These are phyloP conservation scores for Drosophila sp. DNA, from an alignment of 1,140 invertebrate species.

Conservation along the genomic window DNA sequence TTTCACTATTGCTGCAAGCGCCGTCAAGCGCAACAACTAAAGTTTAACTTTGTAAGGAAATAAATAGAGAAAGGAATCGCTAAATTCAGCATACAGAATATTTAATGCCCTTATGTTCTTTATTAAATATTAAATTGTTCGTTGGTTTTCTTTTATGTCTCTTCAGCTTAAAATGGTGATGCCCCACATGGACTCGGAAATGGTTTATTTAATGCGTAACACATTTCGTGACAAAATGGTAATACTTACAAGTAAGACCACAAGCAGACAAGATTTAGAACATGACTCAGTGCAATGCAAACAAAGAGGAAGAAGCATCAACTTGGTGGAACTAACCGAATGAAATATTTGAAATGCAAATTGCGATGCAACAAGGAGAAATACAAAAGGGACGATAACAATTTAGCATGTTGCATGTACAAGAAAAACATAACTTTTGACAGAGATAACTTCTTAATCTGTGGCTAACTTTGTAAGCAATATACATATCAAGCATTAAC, in stretches of 20 bases:
- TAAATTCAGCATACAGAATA: neutral
- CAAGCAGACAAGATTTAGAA: constrained; percentile 4
- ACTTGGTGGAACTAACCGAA: neutral
- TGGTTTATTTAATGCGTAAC: neutral
- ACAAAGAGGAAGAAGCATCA: constrained; percentile 16
- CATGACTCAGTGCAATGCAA: constrained; percentile 46
- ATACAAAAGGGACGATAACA: constrained; percentile 6
- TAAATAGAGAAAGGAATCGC: constrained; percentile 28
- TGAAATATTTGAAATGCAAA: constrained; percentile 67
- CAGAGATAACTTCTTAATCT: constrained; percentile 21
- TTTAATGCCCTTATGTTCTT: neutral
- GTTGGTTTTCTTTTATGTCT: no score
- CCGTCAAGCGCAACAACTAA: constrained; percentile 70
- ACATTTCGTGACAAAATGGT: constrained; percentile 5
- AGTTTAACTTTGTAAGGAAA: constrained; percentile 48
- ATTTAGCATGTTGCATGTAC: constrained; percentile 11
- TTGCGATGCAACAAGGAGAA: constrained; percentile 36
- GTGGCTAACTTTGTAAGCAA: constrained; percentile 13
- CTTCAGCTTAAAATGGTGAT: no score
- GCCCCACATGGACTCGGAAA: neutral
- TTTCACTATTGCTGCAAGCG: constrained; percentile 52
- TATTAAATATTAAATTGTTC: no score
- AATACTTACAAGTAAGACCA: constrained; percentile 1
- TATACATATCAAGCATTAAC: neutral
- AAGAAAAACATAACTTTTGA: constrained; percentile 7